These are phyloP conservation scores for Cygnus atratus DNA, from an alignment of 2,113 vertebrate species.

Conservation along the genomic window DNA sequence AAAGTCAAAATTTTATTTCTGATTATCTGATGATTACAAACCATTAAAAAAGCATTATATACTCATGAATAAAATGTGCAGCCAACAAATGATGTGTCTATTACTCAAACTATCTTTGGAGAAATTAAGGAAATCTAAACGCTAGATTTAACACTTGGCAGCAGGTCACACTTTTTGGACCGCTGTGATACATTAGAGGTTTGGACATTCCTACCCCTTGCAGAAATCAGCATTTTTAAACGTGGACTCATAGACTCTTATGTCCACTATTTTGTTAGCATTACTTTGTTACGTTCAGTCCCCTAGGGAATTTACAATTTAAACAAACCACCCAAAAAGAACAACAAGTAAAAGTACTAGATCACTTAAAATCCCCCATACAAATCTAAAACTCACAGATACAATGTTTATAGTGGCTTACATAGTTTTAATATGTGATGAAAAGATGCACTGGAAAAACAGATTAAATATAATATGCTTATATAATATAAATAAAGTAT, in stretches of 20 bases:
- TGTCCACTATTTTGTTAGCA: not conserved
- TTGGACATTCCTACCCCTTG: not conserved
- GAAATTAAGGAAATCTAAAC: not conserved
- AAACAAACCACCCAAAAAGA: not conserved
- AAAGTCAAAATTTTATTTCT: constrained; percentile 1
- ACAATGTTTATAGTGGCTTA: not conserved
- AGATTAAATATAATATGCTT: not conserved
- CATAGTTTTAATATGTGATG: not conserved
- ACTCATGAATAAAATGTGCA: not conserved
- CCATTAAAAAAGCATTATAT: not conserved
- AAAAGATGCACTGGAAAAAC: not conserved
- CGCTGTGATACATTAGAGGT: not conserved
- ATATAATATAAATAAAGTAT: not conserved
- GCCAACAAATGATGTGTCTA: not conserved
- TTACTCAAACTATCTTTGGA: not conserved
- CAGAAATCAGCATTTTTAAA: not conserved
- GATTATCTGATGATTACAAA: not conserved
- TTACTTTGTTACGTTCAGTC: not conserved
- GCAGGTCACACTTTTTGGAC: not conserved
- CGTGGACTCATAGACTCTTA: not conserved
- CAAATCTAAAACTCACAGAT: not conserved
- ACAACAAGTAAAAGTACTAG: not conserved
- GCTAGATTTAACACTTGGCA: not conserved
- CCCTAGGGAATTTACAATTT: not conserved
- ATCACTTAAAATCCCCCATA: not conserved